Evolutionary conservation across 2,888 invertebrate genomes (phyloP), one percentile per base, ranked within the genome.

Genomic region (Hyalella azteca): DNA sequence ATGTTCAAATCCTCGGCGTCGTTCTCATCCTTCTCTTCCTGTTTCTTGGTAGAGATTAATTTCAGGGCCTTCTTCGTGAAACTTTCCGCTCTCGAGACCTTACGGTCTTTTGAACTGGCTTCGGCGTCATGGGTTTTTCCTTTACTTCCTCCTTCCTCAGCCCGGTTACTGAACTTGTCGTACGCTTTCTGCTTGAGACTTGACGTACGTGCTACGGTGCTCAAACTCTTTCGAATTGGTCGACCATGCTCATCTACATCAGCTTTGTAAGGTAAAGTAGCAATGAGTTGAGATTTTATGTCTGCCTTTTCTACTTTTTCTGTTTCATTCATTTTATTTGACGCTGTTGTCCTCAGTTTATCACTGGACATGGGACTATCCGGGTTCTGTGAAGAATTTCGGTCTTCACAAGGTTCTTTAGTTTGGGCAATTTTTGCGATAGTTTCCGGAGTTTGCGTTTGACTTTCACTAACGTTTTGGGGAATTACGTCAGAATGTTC

Each of bases 11-110:
- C 45, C 15, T 75, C 45, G 15, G 3, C 40, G 29, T 41, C 45
- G 19, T 75, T 29, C 15, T n/a, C 45, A 11, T 13, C 29, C 26
- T 22, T 75, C 7, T 2, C 39, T 22, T 73, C 73, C 22, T 29
- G 22, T 40, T 73, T 73, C 22, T 41, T 75, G 15, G 41, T 39
- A 2, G n/a, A 22, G n/a, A 75, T 41, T 29, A 45, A 41, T 41
- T 75, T 75, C 41, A 75, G 13, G 36, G 75, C 40, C 32, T 75
- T 75, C 26, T 11, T 13, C 29, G 22, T 75, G 45, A 75, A 41
- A 19, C 75, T 75, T 45, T 41, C 45, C n/a, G 41, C 29, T 75
- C 75, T 41, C 7, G 26, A 11, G 45, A 75, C 75, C n/a, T 73
- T 41, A 5, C 45, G 15, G 39, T 4, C 39, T 36, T 73, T 39